phyloP scores from a whole-genome alignment of 2,113 vertebrate species.

The Tyrannus savana region DNA sequence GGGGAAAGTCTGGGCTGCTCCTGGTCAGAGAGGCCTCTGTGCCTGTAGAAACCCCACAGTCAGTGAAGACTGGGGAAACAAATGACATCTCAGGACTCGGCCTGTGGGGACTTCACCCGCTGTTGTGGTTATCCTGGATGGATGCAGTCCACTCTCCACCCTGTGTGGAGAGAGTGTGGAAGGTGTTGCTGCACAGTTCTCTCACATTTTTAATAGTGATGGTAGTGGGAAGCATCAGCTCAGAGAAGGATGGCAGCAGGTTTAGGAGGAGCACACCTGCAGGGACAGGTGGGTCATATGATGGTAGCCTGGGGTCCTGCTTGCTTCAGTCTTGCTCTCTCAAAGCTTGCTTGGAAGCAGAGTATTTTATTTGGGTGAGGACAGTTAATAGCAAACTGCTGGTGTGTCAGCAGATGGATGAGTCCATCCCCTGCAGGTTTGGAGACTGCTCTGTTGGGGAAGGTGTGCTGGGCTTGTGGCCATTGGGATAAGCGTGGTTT shows the following conservation, averaged over 20 bases:
- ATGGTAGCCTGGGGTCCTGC: not conserved
- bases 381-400: slow-evolving; percentile 50
- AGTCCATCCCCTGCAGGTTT: not conserved
- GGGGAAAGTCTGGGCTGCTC: not conserved
- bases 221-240: not conserved
- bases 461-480: not conserved
- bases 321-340: not conserved
- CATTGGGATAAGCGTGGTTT: not conserved
- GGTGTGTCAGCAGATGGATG: not conserved
- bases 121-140: slow-evolving; percentile 18
- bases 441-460: not conserved
- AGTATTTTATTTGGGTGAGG: slow-evolving; percentile 8
- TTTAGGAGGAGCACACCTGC: not conserved
- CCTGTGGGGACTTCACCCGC: not conserved
- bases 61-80: not conserved
- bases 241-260: not conserved
- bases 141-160: not conserved
- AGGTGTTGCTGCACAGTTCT: not conserved
- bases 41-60: not conserved
- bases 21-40: not conserved
- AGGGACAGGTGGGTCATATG: not conserved
- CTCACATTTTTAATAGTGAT: not conserved
- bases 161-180: not conserved
- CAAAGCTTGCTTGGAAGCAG: slow-evolving; percentile 17
- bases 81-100: not conserved